Evolutionary conservation across 2,888 invertebrate species (phyloP).

Genomic region (Tetheella fluctuosa): DNA sequence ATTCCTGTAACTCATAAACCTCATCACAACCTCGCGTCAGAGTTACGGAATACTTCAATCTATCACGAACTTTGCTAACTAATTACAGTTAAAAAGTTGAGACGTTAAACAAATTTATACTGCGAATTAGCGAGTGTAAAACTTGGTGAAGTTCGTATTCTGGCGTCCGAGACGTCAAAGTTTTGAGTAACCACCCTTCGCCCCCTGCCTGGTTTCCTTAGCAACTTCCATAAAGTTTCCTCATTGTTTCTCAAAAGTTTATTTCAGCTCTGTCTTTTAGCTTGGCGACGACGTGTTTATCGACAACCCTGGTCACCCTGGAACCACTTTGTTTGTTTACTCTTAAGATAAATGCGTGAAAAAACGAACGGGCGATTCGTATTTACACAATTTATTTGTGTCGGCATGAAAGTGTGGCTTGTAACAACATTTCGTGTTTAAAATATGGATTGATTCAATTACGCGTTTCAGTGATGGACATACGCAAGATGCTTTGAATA

Average conservation of each 20-base stretch:
- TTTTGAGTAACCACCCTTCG: conserved; percentile 65
- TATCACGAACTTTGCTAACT: conserved; percentile 73
- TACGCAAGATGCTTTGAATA: background rate
- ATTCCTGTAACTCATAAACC: conserved; percentile 62
- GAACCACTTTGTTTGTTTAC: conserved; percentile 18
- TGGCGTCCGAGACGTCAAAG: conserved; percentile 73
- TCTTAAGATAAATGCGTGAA: conserved; percentile 13
- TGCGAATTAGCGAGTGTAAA: conserved; percentile 79
- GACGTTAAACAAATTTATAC: conserved; percentile 84
- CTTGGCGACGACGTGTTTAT: conserved; percentile 65
- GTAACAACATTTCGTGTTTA: conserved; percentile 2
- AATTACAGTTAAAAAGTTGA: conserved; percentile 83
- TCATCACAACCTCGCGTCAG: conserved; percentile 51
- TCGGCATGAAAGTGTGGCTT: background rate
- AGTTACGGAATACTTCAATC: conserved; percentile 71
- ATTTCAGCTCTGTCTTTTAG: conserved; percentile 62
- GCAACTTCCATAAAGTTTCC: conserved; percentile 71
- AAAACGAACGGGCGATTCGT: conserved; percentile 11
- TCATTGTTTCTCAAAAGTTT: conserved; percentile 75
- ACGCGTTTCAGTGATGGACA: conserved; percentile 1
- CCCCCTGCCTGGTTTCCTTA: conserved; percentile 58
- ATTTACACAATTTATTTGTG: conserved; percentile 13
- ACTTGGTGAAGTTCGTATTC: conserved; percentile 68
- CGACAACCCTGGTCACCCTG: conserved; percentile 49
- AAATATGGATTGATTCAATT: conserved; percentile 10